These are phyloP conservation scores for Cossypha heuglini DNA, from an alignment of 2,797 vertebrate species.

Conservation along the genomic window DNA sequence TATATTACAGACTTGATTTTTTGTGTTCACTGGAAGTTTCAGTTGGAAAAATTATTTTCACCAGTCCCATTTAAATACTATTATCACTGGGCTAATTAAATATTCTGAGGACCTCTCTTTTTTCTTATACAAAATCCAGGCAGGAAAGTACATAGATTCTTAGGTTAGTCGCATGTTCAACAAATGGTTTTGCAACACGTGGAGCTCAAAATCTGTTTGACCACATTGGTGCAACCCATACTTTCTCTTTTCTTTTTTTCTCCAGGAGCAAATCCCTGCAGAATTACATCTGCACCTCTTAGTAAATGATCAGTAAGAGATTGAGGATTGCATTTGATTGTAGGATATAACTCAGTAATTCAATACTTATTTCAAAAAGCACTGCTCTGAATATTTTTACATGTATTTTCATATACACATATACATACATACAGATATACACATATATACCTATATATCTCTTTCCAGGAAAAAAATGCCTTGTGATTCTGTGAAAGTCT, in stretches of 20 bases:
- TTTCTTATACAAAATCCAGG: background rate
- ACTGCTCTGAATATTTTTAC: background rate
- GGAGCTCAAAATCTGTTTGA: background rate
- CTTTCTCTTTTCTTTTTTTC: background rate
- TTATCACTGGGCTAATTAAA: background rate
- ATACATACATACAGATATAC: too few species aligned
- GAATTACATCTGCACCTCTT: background rate
- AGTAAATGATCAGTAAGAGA: background rate
- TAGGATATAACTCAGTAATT: background rate
- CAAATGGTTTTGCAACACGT: background rate
- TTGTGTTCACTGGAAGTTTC: background rate
- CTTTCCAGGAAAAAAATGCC: background rate
- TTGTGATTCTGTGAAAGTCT: background rate
- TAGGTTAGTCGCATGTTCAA: background rate
- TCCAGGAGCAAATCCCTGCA: background rate
- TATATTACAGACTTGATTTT: background rate
- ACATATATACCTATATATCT: too few species aligned
- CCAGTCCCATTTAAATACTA: background rate
- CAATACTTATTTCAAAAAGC: background rate
- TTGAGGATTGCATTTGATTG: background rate
- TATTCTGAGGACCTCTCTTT: background rate
- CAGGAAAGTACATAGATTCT: background rate
- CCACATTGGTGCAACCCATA: background rate
- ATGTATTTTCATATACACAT: too few species aligned
- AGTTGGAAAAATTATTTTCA: background rate